A percentile compares a stretch with the other conserved stretches of the same genome.
Conservation (phyloP, 2,797 vertebrate species). For the Podarcis lilfordi region DNA sequence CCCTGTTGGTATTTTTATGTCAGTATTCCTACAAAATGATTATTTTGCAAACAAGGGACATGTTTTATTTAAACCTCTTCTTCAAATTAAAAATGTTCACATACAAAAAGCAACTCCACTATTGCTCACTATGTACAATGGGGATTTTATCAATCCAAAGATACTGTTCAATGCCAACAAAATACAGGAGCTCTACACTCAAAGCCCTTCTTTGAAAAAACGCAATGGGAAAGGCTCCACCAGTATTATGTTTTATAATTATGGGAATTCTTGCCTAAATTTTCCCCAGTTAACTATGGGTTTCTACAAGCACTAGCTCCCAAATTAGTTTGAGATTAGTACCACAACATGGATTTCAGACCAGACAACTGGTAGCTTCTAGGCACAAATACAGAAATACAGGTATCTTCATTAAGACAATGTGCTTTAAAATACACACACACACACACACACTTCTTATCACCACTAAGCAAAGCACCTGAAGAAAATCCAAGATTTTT, state of each 20-base stretch:
- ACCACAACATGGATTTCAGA: background rate
- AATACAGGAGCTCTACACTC: background rate
- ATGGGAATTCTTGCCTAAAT: background rate
- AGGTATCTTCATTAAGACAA: background rate
- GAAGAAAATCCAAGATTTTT: background rate
- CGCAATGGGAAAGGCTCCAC: background rate
- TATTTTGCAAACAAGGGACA: slow-evolving; percentile 26
- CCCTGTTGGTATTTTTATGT: slow-evolving; percentile 52
- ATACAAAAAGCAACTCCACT: slow-evolving; percentile 35
- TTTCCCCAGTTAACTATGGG: background rate
- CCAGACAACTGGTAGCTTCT: background rate
- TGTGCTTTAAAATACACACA: background rate
- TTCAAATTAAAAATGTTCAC: slow-evolving; percentile 33
- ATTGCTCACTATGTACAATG: slow-evolving; percentile 9
- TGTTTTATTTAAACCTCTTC: slow-evolving; percentile 41
- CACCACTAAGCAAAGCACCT: background rate
- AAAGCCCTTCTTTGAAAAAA: background rate
- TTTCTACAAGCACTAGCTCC: background rate
- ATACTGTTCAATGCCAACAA: background rate
- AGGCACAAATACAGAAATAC: background rate
- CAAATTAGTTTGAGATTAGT: background rate
- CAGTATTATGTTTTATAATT: background rate
- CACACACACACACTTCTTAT: background rate
- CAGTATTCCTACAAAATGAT: slow-evolving; percentile 37
- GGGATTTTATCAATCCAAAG: background rate